Evolutionary conservation across 2,797 vertebrate genomes (phyloP), one percentile per base, ranked within the genome.

Genomic region (Typhlichthys eigenmanni): DNA sequence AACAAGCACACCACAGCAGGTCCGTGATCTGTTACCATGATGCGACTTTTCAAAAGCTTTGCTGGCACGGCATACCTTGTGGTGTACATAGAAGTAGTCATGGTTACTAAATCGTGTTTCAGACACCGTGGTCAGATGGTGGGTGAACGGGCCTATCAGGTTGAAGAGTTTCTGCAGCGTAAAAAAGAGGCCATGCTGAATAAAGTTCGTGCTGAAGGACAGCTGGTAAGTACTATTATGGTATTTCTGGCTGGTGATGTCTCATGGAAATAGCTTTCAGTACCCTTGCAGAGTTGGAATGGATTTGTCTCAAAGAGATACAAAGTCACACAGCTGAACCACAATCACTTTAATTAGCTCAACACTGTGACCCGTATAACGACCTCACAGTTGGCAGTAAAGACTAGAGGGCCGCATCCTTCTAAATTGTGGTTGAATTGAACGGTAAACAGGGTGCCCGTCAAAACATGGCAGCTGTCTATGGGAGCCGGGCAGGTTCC

Each of bases 161-260:
- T 99, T 7, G 94, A 98, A 83, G 97, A 98, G 84, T 99, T 99
- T 74, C 93, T 96, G 62, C 96, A 99, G 81, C 88, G 98, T 11
- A 98, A 97, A 79, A 92, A 71, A 72, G 97, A 99, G 91, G 98
- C 98, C 46, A 91, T 96, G 93, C 91, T 95, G 83, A 99, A 99
- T 86, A 99, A 99, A 92, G 96, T 95, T 16, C 95, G 96, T 50
- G 98, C 96, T 0, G 95, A 98, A 84, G 97, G 98, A 82, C 97
- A 98, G 69, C 88, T 96, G 96, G 98, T 99, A 96, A 24, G 94
- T 77, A 68, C 66, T 65, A 13, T 12, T 32, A 19, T 51, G 16
- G 14, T 17, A 51, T 17, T 7, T 2, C 48, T 49, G 48, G 4
- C 16, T 2, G 48, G 13, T 13, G n/a, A 14, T 50, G n/a, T 48